Percentiles rank a stretch among this genome's conserved stretches.
Conservation (phyloP, 2,888 invertebrate genomes). For the Caenorhabditis virilis region DNA sequence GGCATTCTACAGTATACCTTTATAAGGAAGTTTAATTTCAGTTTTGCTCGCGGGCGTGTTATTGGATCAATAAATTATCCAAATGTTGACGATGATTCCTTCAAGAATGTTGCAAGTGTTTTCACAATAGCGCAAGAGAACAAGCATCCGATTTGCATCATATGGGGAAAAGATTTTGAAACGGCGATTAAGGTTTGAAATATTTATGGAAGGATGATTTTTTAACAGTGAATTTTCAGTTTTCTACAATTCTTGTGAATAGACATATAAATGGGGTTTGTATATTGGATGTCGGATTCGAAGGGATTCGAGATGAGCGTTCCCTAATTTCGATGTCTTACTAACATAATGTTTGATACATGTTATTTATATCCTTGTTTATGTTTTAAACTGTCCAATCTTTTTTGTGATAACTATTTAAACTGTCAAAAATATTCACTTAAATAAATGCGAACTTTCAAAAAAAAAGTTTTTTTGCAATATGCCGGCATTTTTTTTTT, state of each 20-base stretch:
- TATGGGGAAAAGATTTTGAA: constrained; percentile 26
- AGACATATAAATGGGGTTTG: constrained; percentile 32
- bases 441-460: background rate
- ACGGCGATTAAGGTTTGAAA: constrained; percentile 16
- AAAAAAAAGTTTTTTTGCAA: background rate
- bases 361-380: background rate
- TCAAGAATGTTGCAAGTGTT: constrained; percentile 12
- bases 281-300: constrained; percentile 48
- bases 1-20: no score
- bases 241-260: constrained; percentile 21
- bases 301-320: constrained; percentile 18
- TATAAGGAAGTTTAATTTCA: no score
- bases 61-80: constrained; percentile 40
- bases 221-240: constrained; percentile 14
- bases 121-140: constrained; percentile 36
- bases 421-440: background rate
- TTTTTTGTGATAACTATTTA: no score
- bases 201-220: constrained; percentile 25
- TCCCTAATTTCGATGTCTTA: constrained; percentile 9
- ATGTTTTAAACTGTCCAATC: no score
- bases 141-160: constrained; percentile 41
- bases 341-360: background rate
- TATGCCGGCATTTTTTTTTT: background rate
- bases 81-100: constrained; percentile 20
- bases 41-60: constrained; percentile 34